Conservation (phyloP, 2,113 vertebrate species). For the Egretta garzetta region DNA sequence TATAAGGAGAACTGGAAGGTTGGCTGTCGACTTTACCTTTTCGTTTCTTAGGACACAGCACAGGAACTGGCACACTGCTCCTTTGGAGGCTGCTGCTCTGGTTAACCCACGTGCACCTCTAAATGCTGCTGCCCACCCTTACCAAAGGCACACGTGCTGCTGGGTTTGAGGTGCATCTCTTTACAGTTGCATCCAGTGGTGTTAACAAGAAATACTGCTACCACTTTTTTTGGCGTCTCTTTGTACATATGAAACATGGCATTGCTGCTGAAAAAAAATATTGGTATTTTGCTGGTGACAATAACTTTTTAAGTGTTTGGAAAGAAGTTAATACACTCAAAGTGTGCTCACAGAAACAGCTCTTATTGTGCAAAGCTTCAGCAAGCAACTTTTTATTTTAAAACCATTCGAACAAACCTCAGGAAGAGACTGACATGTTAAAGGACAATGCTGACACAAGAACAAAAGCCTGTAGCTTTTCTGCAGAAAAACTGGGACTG, state of each 20-base stretch:
- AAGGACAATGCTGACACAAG: not conserved
- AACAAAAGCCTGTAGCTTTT: not conserved
- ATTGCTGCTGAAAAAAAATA: not conserved
- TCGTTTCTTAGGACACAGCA: not conserved
- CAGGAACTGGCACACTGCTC: accelerated
- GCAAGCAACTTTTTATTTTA: not conserved
- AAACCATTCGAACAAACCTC: not conserved
- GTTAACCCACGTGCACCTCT: not conserved
- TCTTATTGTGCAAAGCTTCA: not conserved
- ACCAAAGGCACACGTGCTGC: accelerated
- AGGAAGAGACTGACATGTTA: not conserved
- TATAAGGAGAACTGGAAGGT: not conserved
- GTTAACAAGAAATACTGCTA: not conserved
- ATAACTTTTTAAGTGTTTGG: not conserved
- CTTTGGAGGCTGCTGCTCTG: not conserved
- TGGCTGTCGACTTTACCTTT: not conserved
- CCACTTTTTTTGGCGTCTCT: not conserved
- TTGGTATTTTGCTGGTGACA: not conserved
- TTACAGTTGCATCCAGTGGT: not conserved
- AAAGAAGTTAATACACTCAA: not conserved
- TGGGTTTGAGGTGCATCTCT: not conserved
- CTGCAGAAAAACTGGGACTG: not conserved
- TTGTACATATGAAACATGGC: not conserved
- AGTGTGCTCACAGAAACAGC: not conserved
- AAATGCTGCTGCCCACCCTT: not conserved